Evolutionary conservation across 2,113 vertebrate species (phyloP).

Genomic region (Artemisiospiza belli): DNA sequence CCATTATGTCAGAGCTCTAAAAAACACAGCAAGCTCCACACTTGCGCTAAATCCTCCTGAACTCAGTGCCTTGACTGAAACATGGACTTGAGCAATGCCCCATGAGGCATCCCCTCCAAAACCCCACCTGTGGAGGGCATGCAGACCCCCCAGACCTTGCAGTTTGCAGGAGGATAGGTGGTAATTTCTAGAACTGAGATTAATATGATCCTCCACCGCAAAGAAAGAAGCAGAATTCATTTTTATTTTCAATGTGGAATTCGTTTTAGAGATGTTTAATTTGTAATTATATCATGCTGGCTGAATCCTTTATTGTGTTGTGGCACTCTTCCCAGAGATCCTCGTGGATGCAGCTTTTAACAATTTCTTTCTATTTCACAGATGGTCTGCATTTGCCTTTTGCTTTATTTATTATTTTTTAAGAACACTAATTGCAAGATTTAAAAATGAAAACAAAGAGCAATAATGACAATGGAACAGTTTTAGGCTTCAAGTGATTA

Average conservation of each 20-base stretch:
- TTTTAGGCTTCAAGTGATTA: neutral
- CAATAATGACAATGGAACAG: neutral
- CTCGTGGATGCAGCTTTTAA: neutral
- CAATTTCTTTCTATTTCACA: neutral
- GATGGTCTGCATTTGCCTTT: slow-evolving; percentile 9
- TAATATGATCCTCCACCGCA: neutral
- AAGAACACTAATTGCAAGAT: neutral
- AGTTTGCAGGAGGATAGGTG: neutral
- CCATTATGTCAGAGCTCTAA: neutral
- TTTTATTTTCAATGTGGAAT: neutral
- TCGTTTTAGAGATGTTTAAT: neutral
- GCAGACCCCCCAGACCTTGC: neutral
- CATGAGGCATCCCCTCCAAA: neutral
- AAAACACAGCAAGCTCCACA: neutral
- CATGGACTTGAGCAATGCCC: neutral
- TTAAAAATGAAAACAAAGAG: neutral
- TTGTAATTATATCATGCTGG: slow-evolving; percentile 19
- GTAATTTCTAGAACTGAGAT: neutral
- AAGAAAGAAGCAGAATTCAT: neutral
- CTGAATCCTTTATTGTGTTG: neutral
- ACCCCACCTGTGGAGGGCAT: neutral
- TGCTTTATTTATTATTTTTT: neutral
- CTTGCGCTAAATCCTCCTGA: neutral
- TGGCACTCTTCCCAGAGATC: neutral
- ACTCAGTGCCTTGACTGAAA: neutral